Evolutionary conservation across 2,113 vertebrate genomes (phyloP).

Genomic region (Macquaria australasica): DNA sequence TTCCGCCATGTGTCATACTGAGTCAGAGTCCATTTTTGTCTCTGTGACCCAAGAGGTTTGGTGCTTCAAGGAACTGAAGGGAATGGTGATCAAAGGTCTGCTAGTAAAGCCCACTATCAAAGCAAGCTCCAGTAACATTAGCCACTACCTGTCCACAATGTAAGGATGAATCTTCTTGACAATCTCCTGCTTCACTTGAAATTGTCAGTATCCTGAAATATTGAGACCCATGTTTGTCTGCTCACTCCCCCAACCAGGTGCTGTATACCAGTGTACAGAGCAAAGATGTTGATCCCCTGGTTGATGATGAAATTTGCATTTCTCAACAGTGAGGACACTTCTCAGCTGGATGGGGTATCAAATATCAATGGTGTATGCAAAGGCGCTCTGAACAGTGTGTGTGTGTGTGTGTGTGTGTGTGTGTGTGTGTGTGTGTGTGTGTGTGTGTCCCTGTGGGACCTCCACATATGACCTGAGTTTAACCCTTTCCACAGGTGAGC

Average conservation of each 20-base stretch:
- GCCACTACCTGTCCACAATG: background rate
- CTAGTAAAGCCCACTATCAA: conserved; percentile 6
- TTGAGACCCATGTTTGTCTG: background rate
- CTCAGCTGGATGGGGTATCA: conserved; percentile 13
- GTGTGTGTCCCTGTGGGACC: conserved; percentile 16
- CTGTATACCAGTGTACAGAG: background rate
- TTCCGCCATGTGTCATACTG: conserved; percentile 40
- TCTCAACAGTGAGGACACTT: conserved; percentile 6
- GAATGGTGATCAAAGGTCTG: conserved; percentile 40
- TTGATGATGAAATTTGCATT: conserved; percentile 48
- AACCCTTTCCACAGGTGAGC: conserved; percentile 30
- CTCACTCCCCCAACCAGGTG: background rate
- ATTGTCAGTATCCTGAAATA: background rate
- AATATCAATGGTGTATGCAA: conserved; percentile 32
- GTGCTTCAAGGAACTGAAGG: conserved; percentile 5
- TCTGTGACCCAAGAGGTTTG: conserved; percentile 45
- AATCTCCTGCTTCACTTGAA: background rate
- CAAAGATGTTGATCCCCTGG: background rate
- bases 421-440: conserved; percentile 11
- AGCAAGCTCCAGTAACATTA: conserved; percentile 13
- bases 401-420: conserved; percentile 9
- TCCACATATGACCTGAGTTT: conserved; percentile 14
- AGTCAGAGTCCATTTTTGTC: conserved; percentile 61
- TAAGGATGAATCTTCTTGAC: background rate
- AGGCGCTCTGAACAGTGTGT: conserved; percentile 1